Conservation (phyloP, 2,797 vertebrate species). For the Dipus sagitta region DNA sequence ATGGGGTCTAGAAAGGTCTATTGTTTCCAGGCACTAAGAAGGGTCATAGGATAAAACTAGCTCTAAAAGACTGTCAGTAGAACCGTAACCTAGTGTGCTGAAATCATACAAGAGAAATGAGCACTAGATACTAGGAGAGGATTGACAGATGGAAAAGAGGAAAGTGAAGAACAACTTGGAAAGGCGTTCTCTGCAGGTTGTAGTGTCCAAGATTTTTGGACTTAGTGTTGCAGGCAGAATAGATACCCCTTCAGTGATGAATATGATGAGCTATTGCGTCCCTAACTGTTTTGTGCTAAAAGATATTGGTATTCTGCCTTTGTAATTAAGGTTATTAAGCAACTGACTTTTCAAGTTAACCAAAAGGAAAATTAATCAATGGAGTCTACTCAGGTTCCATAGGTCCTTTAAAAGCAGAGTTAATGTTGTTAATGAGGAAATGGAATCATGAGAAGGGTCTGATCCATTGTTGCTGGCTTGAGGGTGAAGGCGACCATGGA, state of each 20-base stretch:
- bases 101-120: slow-evolving; percentile 17
- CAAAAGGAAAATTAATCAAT: background rate
- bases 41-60: background rate
- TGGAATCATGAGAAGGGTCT: background rate
- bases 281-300: background rate
- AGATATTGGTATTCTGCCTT: background rate
- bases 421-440: background rate
- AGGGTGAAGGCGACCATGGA: background rate
- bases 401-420: background rate
- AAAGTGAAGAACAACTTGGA: background rate
- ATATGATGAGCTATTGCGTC: background rate
- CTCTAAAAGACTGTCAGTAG: background rate
- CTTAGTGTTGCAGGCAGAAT: background rate
- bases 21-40: background rate
- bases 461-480: background rate
- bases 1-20: background rate
- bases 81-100: background rate
- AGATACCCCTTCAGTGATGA: background rate
- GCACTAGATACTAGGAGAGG: background rate
- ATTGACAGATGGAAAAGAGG: background rate
- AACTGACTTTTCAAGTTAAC: background rate
- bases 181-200: background rate
- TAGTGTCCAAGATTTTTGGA: background rate
- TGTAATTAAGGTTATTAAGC: background rate
- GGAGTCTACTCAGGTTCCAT: background rate